phyloP scores from a whole-genome alignment of 2,888 invertebrate species.

The Leptinotarsa haldemani region DNA sequence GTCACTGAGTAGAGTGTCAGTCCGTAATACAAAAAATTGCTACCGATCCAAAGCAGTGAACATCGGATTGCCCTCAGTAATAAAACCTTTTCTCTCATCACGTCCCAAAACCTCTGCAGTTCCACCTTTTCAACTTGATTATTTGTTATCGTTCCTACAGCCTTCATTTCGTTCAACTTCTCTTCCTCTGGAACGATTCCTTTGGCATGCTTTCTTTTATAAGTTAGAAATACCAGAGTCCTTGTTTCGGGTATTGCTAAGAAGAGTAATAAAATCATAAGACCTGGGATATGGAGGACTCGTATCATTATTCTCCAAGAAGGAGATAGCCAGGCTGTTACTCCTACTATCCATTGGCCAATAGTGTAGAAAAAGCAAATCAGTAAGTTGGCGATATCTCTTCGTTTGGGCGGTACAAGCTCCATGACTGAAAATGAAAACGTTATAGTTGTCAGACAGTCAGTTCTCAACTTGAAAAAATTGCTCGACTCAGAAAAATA shows the following conservation, averaged over 20 bases:
- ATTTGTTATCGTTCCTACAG: too few relatives aligned
- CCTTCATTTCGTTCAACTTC: too few relatives aligned
- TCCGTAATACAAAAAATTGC: slow-evolving; percentile 82
- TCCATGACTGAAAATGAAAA: slow-evolving; percentile 66
- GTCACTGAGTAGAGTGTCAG: slow-evolving; percentile 80
- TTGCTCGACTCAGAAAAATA: too few relatives aligned
- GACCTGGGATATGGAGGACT: slow-evolving; percentile 74
- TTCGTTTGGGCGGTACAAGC: slow-evolving; percentile 75
- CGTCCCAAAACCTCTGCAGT: slow-evolving; percentile 60
- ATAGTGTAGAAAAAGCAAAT: slow-evolving; percentile 75
- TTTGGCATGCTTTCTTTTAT: too few relatives aligned
- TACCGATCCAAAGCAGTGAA: slow-evolving; percentile 80
- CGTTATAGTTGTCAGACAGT: too few relatives aligned
- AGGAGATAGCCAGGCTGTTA: slow-evolving; percentile 73
- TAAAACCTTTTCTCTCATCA: slow-evolving; percentile 68
- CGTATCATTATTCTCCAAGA: slow-evolving; percentile 76
- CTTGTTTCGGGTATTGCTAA: slow-evolving; percentile 75
- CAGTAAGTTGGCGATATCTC: slow-evolving; percentile 77
- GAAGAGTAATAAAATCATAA: slow-evolving; percentile 74
- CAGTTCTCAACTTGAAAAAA: too few relatives aligned
- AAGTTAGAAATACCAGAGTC: too few relatives aligned
- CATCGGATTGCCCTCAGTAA: slow-evolving; percentile 71
- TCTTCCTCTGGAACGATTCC: too few relatives aligned
- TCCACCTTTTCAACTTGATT: slow-evolving; percentile 6
- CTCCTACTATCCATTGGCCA: slow-evolving; percentile 74